Percentiles rank a stretch among this genome's conserved stretches.
Conservation (phyloP, 2,797 vertebrate species). For the Coccyzus lansbergi region DNA sequence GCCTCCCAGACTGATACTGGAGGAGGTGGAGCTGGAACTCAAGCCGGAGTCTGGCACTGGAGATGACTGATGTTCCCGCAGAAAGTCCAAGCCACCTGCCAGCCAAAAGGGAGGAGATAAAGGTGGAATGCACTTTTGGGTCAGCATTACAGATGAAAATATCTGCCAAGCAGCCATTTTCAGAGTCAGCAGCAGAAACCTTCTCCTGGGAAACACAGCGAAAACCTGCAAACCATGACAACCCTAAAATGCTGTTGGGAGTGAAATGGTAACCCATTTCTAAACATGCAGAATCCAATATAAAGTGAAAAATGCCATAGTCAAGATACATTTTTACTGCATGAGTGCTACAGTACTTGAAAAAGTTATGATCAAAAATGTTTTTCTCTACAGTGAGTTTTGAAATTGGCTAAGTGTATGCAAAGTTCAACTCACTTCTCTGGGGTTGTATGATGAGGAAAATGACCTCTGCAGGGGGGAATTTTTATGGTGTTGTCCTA, state of each 20-base stretch:
- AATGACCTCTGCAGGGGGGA: background rate
- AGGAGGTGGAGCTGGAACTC: conserved; percentile 96
- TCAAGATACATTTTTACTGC: background rate
- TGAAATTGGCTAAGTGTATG: background rate
- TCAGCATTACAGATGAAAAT: background rate
- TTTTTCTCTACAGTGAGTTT: background rate
- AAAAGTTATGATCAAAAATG: background rate
- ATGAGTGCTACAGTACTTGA: background rate
- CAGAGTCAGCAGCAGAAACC: background rate
- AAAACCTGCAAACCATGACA: background rate
- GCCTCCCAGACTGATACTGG: conserved; percentile 94
- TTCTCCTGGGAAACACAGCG: background rate
- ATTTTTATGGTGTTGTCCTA: background rate
- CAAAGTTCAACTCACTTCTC: background rate
- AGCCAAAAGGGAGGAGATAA: conserved; percentile 45
- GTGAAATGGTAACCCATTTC: background rate
- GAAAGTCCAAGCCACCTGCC: conserved; percentile 93
- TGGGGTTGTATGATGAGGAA: background rate
- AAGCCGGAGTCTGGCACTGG: conserved; percentile 94
- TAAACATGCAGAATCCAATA: background rate
- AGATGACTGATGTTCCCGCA: conserved; percentile 93
- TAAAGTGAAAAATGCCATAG: background rate
- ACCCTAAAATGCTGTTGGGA: fast-evolving
- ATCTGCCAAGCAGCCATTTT: background rate
- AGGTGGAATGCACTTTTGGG: background rate